Evolutionary conservation across 64 coral and sea anemone species (phyloP).

Genomic region (Porites australiensis): DNA sequence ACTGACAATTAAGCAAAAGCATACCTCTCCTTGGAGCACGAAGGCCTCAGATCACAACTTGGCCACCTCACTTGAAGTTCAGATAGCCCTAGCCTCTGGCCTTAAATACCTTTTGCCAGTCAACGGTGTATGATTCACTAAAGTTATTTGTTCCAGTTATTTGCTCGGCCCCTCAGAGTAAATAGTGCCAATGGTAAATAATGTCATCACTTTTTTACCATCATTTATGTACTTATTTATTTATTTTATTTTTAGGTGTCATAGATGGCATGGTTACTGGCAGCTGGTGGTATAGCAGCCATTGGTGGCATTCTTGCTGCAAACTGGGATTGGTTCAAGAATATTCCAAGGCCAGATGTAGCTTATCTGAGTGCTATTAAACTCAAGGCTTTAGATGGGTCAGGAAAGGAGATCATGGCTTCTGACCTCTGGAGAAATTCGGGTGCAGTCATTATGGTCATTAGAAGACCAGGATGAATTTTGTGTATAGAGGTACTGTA

Average conservation of each 20-base stretch:
- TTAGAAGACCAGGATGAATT: conserved; percentile 88
- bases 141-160: no score
- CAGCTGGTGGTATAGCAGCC: conserved; percentile 70
- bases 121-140: no score
- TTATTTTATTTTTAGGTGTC: neutral
- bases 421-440: conserved; percentile 83
- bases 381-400: conserved; percentile 80
- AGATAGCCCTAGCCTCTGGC: no score
- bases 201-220: no score
- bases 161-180: no score
- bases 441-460: conserved; percentile 92
- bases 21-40: no score
- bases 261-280: conserved; percentile 76
- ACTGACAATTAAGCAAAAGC: no score
- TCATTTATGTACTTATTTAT: no score
- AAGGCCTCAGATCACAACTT: no score
- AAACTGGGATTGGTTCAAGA: conserved; percentile 76
- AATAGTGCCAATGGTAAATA: no score
- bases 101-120: no score
- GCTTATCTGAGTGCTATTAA: conserved; percentile 80
- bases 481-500: conserved; percentile 89
- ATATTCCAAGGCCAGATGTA: conserved; percentile 68
- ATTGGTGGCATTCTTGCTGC: conserved; percentile 55
- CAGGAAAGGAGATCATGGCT: conserved; percentile 52
- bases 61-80: no score